These are phyloP conservation scores for Rallus limicola DNA, from an alignment of 2,113 vertebrate genomes.

Conservation along the genomic window DNA sequence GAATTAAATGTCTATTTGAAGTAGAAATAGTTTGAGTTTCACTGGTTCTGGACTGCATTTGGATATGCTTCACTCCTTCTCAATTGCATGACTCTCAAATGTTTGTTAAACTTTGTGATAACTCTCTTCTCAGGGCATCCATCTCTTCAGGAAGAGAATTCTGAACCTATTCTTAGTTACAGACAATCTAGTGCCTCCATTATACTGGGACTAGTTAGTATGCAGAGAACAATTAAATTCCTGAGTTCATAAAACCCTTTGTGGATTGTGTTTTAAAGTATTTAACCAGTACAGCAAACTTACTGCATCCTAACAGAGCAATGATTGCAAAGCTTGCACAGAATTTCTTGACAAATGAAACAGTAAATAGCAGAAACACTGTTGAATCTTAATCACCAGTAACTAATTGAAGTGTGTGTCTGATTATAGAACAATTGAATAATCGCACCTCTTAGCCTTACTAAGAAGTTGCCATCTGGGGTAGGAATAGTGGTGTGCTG, in stretches of 20 bases:
- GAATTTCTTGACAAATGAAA: background rate
- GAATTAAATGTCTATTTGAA: background rate
- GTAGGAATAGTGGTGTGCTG: background rate
- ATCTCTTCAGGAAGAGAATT: background rate
- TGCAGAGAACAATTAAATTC: background rate
- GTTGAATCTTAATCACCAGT: background rate
- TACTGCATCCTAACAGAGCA: background rate
- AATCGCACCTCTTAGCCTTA: constrained; percentile 20
- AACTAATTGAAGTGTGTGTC: background rate
- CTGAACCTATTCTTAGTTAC: background rate
- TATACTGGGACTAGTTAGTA: background rate
- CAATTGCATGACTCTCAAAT: background rate
- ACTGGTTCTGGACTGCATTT: background rate
- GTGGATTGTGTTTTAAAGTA: background rate
- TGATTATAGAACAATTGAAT: constrained; percentile 21
- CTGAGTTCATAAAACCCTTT: background rate
- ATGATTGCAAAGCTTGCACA: background rate
- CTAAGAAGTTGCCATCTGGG: constrained; percentile 27
- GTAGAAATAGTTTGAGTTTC: background rate
- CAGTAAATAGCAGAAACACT: background rate
- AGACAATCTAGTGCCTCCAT: background rate
- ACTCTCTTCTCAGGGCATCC: background rate
- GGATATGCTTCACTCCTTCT: background rate
- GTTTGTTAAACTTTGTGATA: background rate
- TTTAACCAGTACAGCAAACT: background rate